Base-by-base conservation (phyloP, 1,140 invertebrate genomes). In the Drosophila athabasca region DNA sequence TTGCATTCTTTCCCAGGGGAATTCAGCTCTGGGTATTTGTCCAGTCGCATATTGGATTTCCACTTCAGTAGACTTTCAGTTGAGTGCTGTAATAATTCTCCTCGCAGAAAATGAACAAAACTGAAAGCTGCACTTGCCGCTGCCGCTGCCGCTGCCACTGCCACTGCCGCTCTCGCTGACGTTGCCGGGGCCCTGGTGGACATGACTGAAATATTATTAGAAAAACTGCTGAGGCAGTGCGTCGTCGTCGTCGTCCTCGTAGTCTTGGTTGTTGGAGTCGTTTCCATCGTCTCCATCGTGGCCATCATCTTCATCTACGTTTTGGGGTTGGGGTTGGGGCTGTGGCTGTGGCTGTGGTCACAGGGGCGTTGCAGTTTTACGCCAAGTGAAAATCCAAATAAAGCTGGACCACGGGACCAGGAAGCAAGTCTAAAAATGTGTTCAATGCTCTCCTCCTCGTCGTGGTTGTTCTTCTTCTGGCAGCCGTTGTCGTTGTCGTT, bases 171-270 rank as follows among this genome's bases (percentile, higher is more conserved):
- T 85, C 77, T 74, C 75, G 69, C 75, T 65, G 76, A 68, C 75
- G 69, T 76, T 65, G 76, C 76, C 58, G 15, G 52, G 2, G 31
- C 11, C 11, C 35, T 39, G 35, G 35, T 76, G 81, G 76, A 80
- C 72, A 80, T 85, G 81, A 66, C 81, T 87, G n/a, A 81, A 85
- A 82, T 85, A 85, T 85, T 85, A 85, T 85, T 87, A 87, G 82
- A 85, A 81, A 39, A 39, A 39, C 35, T 39, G 62, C 69, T 74
- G 78, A 85, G 79, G 74, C 82, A 85, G 62, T 78, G 81, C 82
- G 64, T 76, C 77, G 62, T 71, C 31, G 31, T 31, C 6, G 64
- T 76, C 77, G 62, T 71, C 31, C 8, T 31, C 6, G 26, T 26
- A 26, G 43, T 19, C 24, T 26, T 26, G 24, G 24, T 26, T 26